Percentiles rank a stretch among this genome's conserved stretches.
phyloP scores from a whole-genome alignment of 1,140 invertebrate species.

The Yoshiicerus persimilis region DNA sequence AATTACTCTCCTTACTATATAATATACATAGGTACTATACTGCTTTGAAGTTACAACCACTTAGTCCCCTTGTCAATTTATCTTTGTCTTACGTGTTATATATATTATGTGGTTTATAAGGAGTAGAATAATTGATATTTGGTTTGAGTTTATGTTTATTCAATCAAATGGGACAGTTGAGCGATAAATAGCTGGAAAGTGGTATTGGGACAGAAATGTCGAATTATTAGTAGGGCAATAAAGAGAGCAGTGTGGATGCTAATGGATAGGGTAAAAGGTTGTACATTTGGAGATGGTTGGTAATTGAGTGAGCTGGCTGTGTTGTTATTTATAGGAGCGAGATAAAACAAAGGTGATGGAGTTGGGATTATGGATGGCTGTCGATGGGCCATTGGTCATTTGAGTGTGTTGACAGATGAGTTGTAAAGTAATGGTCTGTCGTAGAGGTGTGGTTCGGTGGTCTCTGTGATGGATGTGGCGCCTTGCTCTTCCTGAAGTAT shows the following conservation, averaged over 20 bases:
- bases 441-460: conserved; percentile 50
- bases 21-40: too few relatives aligned
- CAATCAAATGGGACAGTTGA: neutral
- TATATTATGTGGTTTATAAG: too few relatives aligned
- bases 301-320: neutral
- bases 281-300: neutral
- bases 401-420: conserved; percentile 49
- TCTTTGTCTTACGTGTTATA: too few relatives aligned
- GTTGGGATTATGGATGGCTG: neutral
- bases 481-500: conserved; percentile 43
- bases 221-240: neutral
- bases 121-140: too few relatives aligned
- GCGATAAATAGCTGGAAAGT: neutral
- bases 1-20: too few relatives aligned
- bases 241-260: neutral
- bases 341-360: conserved; percentile 4
- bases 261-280: neutral
- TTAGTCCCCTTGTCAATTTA: too few relatives aligned
- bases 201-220: neutral
- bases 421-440: conserved; percentile 50
- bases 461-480: conserved; percentile 50
- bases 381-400: conserved; percentile 34
- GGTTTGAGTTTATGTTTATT: neutral
- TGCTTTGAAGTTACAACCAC: too few relatives aligned
- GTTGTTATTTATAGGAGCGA: neutral